These are phyloP conservation scores for Tetramorium bicarinatum DNA, from an alignment of 2,888 invertebrate species.

Conservation along the genomic window DNA sequence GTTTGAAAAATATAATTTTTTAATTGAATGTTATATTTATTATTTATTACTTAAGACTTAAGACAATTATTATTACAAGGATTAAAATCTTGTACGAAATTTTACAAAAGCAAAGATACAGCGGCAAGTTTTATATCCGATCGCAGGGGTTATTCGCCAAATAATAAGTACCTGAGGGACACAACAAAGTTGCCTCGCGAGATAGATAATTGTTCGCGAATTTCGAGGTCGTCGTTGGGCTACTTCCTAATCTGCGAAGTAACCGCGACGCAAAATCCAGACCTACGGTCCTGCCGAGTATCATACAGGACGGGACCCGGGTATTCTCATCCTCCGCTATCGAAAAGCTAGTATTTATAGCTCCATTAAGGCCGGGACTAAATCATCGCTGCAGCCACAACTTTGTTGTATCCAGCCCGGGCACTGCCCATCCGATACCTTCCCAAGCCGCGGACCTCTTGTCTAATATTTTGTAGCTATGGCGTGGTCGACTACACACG, in stretches of 20 bases:
- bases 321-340: conserved; percentile 84
- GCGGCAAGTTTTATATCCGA: neutral
- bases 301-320: conserved; percentile 63
- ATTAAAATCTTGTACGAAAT: neutral
- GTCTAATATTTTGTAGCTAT: conserved; percentile 84
- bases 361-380: conserved; percentile 89
- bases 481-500: conserved; percentile 77
- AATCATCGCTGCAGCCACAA: conserved; percentile 88
- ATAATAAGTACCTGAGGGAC: neutral
- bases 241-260: conserved; percentile 60
- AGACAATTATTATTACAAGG: neutral
- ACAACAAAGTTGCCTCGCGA: neutral
- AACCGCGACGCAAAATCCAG: conserved; percentile 68
- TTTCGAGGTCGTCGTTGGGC: conserved; percentile 46
- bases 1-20: neutral
- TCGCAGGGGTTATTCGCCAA: neutral
- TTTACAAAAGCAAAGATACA: neutral
- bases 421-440: conserved; percentile 83
- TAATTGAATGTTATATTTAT: neutral
- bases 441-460: conserved; percentile 80
- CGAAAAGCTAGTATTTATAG: conserved; percentile 89
- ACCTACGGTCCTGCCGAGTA: conserved; percentile 69
- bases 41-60: neutral
- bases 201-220: conserved; percentile 37
- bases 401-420: conserved; percentile 85